Conservation (phyloP, 2,113 vertebrate genomes). For the Capra hircus region DNA sequence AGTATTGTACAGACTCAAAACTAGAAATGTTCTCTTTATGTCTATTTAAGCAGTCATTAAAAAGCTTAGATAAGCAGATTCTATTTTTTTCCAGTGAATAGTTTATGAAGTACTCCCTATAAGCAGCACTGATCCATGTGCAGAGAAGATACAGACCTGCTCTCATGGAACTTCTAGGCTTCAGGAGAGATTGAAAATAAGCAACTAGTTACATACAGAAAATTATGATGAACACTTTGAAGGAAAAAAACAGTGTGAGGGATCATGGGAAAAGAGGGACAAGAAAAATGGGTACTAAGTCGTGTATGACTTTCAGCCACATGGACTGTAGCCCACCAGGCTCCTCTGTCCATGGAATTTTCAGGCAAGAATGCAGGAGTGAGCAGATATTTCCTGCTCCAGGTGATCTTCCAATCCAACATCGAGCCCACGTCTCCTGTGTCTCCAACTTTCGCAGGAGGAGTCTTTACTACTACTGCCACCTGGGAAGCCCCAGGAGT, state of each 20-base stretch:
- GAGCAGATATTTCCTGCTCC: neutral
- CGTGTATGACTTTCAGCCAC: neutral
- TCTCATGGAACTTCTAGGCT: neutral
- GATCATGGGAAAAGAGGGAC: neutral
- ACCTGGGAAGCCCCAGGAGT: neutral
- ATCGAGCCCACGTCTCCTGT: neutral
- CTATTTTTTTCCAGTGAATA: neutral
- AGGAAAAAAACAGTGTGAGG: neutral
- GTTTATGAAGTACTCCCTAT: neutral
- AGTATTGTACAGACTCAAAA: neutral
- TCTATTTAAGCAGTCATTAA: neutral
- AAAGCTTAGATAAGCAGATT: neutral
- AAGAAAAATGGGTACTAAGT: neutral
- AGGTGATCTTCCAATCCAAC: neutral
- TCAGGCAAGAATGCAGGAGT: neutral
- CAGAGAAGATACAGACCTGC: neutral
- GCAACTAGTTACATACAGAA: neutral
- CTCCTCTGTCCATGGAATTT: neutral
- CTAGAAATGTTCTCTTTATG: neutral
- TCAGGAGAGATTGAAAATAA: neutral
- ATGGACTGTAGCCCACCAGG: neutral
- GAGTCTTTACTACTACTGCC: neutral
- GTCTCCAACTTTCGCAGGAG: neutral
- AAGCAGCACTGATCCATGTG: neutral
- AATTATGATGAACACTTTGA: neutral